Evolutionary conservation across 2,113 vertebrate species (phyloP).

Genomic region (Microtus ochrogaster): DNA sequence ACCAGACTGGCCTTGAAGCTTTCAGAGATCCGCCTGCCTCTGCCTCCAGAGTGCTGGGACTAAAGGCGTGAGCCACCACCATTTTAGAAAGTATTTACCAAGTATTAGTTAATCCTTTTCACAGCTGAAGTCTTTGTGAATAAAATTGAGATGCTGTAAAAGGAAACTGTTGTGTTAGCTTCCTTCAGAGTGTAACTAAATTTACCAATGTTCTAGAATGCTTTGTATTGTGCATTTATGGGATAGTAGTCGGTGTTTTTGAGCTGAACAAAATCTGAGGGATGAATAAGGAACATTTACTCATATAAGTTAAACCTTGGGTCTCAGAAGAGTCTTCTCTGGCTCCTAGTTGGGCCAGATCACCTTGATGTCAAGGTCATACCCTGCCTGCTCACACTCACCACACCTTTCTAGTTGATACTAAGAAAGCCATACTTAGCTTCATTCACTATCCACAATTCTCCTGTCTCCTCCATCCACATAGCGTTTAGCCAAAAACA

Average conservation of each 20-base stretch:
- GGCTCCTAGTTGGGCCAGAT: background rate
- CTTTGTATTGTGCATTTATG: background rate
- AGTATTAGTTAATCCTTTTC: slow-evolving; percentile 50
- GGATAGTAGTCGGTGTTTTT: slow-evolving; percentile 39
- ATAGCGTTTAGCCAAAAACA: background rate
- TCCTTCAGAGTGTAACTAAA: slow-evolving; percentile 24
- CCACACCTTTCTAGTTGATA: slow-evolving; percentile 14
- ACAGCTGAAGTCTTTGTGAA: slow-evolving; percentile 39
- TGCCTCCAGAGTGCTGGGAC: too few relatives aligned
- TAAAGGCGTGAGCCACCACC: too few relatives aligned
- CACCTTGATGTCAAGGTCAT: slow-evolving; percentile 35
- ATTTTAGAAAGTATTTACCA: slow-evolving; percentile 38
- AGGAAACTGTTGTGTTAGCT: background rate
- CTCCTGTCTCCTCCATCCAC: background rate
- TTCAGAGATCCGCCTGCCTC: too few relatives aligned
- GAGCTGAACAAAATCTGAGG: slow-evolving; percentile 15
- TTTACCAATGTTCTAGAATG: background rate
- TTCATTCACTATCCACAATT: slow-evolving; percentile 18
- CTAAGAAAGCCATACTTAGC: background rate
- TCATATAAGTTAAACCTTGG: background rate
- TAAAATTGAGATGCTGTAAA: slow-evolving; percentile 5
- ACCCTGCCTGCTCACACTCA: background rate
- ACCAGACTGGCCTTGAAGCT: too few relatives aligned
- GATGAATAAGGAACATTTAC: background rate
- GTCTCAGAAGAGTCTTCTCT: background rate